These are phyloP conservation scores for Brachypterus glaber DNA, from an alignment of 2,888 invertebrate genomes.

Conservation along the genomic window DNA sequence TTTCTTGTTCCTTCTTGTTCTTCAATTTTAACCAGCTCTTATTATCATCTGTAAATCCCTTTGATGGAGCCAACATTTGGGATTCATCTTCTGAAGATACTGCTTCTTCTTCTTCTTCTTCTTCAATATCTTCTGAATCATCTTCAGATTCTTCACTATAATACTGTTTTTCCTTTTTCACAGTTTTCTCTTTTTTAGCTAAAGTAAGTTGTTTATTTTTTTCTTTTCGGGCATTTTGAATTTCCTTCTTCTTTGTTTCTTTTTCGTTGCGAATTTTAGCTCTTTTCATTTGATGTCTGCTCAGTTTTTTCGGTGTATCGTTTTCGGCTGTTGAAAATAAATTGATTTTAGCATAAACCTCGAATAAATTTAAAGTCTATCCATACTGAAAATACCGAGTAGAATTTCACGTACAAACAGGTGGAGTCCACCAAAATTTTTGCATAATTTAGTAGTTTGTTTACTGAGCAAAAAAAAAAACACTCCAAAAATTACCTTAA, in stretches of 20 bases:
- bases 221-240: constrained; percentile 22
- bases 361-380: too few relatives aligned
- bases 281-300: constrained; percentile 41
- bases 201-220: constrained; percentile 23
- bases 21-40: constrained; percentile 60
- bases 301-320: constrained; percentile 48
- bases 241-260: constrained; percentile 26
- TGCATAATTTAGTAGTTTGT: too few relatives aligned
- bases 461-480: too few relatives aligned
- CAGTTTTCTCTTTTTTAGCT: constrained; percentile 30
- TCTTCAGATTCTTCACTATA: constrained; percentile 21
- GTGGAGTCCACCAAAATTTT: too few relatives aligned
- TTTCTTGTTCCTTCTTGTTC: constrained; percentile 29
- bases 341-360: too few relatives aligned
- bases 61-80: constrained; percentile 18
- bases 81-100: constrained; percentile 29
- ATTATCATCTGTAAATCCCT: constrained; percentile 63
- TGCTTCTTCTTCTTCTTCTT: constrained; percentile 30
- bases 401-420: too few relatives aligned
- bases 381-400: too few relatives aligned
- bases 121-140: constrained; percentile 17
- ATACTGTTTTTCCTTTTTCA: constrained; percentile 23
- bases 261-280: constrained; percentile 30
- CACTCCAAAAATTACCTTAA: too few relatives aligned
- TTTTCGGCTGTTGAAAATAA: constrained; percentile 39